Conservation (phyloP, 2,113 vertebrate genomes). For the Hemiscyllium ocellatum region DNA sequence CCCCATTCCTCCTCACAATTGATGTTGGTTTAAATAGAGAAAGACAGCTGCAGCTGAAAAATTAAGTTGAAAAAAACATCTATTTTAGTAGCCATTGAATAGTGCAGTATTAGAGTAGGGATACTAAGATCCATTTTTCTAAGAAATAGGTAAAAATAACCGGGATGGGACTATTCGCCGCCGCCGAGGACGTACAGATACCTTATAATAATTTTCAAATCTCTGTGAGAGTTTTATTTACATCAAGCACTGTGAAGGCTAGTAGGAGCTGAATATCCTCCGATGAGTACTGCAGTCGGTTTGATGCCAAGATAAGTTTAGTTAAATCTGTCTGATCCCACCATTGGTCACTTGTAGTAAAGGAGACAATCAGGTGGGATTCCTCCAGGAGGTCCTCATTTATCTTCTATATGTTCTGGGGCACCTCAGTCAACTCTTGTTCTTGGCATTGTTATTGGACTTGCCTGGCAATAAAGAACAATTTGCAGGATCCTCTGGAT, state of each 20-base stretch:
- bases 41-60: neutral
- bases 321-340: constrained; percentile 91
- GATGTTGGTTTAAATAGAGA: neutral
- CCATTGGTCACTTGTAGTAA: constrained; percentile 75
- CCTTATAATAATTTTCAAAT: neutral
- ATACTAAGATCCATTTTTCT: neutral
- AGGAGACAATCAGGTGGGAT: constrained; percentile 68
- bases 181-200: neutral
- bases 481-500: too few species aligned
- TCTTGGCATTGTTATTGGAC: too few species aligned
- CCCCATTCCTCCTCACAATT: neutral
- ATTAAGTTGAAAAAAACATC: neutral
- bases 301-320: constrained; percentile 84
- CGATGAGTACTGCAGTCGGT: constrained; percentile 73
- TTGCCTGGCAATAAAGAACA: too few species aligned
- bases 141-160: neutral
- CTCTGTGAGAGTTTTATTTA: constrained; percentile 49
- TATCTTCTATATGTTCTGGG: constrained; percentile 78
- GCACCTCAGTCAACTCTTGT: constrained; percentile 52
- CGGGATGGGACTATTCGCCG: neutral
- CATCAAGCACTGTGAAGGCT: constrained; percentile 75
- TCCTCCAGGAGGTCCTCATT: constrained; percentile 80
- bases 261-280: constrained; percentile 77
- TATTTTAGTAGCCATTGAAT: neutral
- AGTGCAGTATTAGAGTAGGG: neutral